Percentiles rank a stretch among this genome's conserved stretches.
Conservation (phyloP, 2,113 vertebrate genomes). For the Clarias macrocephalus region DNA sequence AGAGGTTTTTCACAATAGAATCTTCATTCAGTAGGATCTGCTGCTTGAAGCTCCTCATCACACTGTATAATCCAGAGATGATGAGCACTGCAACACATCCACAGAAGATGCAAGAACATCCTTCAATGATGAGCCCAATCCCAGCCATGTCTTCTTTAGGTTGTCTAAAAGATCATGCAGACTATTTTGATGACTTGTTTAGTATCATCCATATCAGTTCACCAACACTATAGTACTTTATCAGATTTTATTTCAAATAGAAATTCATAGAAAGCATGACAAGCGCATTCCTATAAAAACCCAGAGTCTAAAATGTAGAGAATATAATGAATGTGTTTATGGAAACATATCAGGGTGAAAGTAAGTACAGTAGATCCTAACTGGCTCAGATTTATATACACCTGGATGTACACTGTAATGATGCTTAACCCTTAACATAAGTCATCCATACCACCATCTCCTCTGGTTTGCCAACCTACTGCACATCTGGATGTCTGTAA, state of each 20-base stretch:
- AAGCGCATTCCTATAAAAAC: too few species aligned
- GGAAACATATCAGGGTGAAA: background rate
- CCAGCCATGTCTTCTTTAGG: background rate
- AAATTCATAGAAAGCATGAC: too few species aligned
- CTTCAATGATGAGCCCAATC: background rate
- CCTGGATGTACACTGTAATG: background rate
- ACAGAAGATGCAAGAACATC: too few species aligned
- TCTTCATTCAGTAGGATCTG: background rate
- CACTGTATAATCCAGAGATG: background rate
- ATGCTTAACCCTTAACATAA: background rate
- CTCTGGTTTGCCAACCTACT: background rate
- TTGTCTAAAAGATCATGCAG: background rate
- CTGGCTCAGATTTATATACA: background rate
- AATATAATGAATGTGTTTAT: background rate
- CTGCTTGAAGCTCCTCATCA: background rate
- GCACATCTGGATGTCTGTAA: background rate
- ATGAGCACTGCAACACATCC: background rate
- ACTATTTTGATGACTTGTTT: background rate
- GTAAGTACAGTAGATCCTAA: background rate
- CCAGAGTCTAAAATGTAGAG: background rate
- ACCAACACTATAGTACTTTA: background rate
- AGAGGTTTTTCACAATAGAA: background rate
- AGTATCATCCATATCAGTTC: background rate
- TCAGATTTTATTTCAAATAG: background rate
- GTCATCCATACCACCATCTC: background rate